These are phyloP conservation scores for Pelagia noctiluca DNA, from an alignment of 30 jellyfish, hydroid and myxozoan species.

Conservation along the genomic window DNA sequence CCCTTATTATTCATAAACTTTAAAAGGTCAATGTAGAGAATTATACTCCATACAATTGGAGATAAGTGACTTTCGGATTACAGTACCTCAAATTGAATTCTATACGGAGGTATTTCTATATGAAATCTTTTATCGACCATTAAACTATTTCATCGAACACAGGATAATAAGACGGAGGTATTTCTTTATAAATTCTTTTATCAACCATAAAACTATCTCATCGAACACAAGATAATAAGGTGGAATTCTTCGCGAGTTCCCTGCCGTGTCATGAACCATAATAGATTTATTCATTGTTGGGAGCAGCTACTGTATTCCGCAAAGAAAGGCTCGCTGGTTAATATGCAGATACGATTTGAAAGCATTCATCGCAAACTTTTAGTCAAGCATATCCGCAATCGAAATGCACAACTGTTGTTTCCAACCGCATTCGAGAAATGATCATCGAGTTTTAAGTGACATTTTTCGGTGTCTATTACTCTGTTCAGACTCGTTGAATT, in stretches of 20 bases:
- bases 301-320: constrained; percentile 70
- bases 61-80: no score
- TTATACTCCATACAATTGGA: no score
- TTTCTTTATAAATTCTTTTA: constrained; percentile 21
- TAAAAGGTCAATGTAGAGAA: no score
- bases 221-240: constrained; percentile 14
- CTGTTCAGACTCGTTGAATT: background rate
- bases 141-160: no score
- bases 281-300: constrained; percentile 62
- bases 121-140: no score
- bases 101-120: no score
- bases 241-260: constrained; percentile 68
- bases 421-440: constrained; percentile 6
- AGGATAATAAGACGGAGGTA: no score
- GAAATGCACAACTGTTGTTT: constrained; percentile 61
- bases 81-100: no score
- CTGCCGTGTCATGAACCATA: constrained; percentile 76
- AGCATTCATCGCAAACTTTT: constrained; percentile 46
- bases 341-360: constrained; percentile 75
- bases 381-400: constrained; percentile 80
- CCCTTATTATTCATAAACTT: no score
- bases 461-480: background rate
- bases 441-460: background rate
- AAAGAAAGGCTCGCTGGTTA: constrained; percentile 3
- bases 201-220: constrained; percentile 16